Evolutionary conservation across 2,888 invertebrate genomes (phyloP), one percentile per base, ranked within the genome.

Genomic region (Pteria penguin): DNA sequence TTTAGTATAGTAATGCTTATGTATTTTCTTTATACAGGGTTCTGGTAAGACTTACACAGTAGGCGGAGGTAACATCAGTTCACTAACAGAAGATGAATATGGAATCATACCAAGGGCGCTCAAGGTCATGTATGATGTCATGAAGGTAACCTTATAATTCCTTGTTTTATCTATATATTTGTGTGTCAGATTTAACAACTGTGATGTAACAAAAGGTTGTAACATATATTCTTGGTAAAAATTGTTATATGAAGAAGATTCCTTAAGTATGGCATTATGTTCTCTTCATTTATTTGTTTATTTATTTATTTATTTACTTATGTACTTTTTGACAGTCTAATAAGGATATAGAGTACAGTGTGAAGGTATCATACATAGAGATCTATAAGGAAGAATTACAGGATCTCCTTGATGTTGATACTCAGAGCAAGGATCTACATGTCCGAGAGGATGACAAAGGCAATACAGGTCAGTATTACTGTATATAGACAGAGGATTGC

Each of bases 31-130:
- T 8, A 75, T 84, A 11, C 80, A 92, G 92, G 98, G 97, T 1
- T 97, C 97, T 22, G 98, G 98, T 0, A 98, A 98, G 92, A 98
- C 98, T 0, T 95, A 96, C 91, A 97, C 98, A 0, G 97, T 98
- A 96, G 98, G 97, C 29, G 92, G 91, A 27, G 89, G 89, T 2
- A 90, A 90, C 79, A 84, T 90, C 24, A 84, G 89, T 1, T 82
- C 88, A 4, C 84, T 90, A 14, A 87, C 88, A 67, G 91, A 91
- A 66, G 90, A 92, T 36, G 91, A 91, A 71, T 93, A 94, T 92
- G 98, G 98, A 72, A 95, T 98, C 0, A 97, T 98, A 82, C 98
- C 98, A 0, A 94, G 97, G 85, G 96, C 97, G 0, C 94, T 98
- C 0, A 93, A 94, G 69, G 96, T 97, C 72, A 96, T 98, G 88